These are phyloP conservation scores for Drosophila quasianomalipes DNA, from an alignment of 2,888 invertebrate genomes.

Conservation along the genomic window DNA sequence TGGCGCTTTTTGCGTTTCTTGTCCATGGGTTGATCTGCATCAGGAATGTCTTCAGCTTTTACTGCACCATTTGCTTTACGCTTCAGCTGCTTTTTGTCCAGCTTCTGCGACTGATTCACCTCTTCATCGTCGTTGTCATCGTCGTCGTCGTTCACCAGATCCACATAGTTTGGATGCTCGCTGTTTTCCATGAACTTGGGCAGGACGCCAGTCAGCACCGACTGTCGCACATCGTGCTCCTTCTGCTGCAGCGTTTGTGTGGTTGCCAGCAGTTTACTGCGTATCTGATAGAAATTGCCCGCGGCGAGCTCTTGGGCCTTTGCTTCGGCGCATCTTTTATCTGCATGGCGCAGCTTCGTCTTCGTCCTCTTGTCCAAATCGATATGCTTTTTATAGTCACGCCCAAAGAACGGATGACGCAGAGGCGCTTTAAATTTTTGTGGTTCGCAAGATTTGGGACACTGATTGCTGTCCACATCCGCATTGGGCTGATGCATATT, in stretches of 20 bases:
- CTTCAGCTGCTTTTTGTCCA: not conserved
- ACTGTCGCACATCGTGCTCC: conserved; percentile 60
- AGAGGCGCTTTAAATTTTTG: conserved; percentile 27
- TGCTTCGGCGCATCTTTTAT: conserved; percentile 7
- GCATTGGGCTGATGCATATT: conserved; percentile 19
- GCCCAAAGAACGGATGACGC: conserved; percentile 52
- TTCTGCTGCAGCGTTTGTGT: conserved; percentile 60
- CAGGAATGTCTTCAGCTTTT: not conserved
- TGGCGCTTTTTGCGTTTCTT: not conserved
- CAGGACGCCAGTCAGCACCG: conserved; percentile 61
- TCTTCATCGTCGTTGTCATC: not conserved
- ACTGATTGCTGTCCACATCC: not conserved
- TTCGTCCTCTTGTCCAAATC: conserved; percentile 18
- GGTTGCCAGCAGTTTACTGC: conserved; percentile 33
- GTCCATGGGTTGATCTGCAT: not conserved
- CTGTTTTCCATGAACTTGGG: conserved; percentile 50
- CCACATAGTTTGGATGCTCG: conserved; percentile 12
- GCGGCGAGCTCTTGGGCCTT: not conserved
- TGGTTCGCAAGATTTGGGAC: conserved; percentile 24
- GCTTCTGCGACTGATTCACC: not conserved
- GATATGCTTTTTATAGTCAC: conserved; percentile 29
- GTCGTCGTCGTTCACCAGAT: not conserved
- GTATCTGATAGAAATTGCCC: conserved; percentile 59
- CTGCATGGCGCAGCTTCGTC: conserved; percentile 30
- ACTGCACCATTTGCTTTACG: not conserved